Percentiles rank a stretch among this genome's conserved stretches.
Evolutionary conservation across 2,113 vertebrate genomes (phyloP).

Genomic region (Gallinago undulata): DNA sequence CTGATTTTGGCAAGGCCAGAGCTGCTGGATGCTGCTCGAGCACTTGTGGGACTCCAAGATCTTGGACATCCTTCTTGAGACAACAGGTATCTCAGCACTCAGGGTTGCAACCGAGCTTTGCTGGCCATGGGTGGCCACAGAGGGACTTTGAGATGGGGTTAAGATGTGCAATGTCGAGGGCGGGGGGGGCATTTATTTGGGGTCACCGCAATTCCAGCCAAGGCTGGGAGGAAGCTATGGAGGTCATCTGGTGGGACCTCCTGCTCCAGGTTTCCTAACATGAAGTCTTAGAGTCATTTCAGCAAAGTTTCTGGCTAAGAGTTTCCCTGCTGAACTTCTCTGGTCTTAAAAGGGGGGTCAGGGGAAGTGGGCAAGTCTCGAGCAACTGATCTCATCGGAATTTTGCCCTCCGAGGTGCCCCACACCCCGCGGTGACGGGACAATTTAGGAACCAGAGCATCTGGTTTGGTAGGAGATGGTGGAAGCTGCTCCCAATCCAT

Average conservation of each 20-base stretch:
- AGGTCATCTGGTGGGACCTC: neutral
- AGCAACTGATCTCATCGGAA: neutral
- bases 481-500: neutral
- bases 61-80: neutral
- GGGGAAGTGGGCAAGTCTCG: neutral
- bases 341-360: neutral
- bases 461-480: neutral
- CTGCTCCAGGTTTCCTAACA: neutral
- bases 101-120: too few relatives aligned
- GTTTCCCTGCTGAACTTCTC: neutral
- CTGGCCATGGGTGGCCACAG: neutral
- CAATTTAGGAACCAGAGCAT: neutral
- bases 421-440: neutral
- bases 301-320: neutral
- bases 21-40: neutral
- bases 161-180: fast-evolving
- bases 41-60: neutral
- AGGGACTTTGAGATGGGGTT: neutral
- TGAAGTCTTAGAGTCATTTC: neutral
- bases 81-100: neutral
- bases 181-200: neutral
- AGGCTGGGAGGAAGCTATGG: neutral
- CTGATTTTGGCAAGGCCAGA: neutral
- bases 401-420: neutral
- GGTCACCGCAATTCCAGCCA: neutral